phyloP scores from a whole-genome alignment of 2,113 vertebrate species.

The Daboia siamensis region DNA sequence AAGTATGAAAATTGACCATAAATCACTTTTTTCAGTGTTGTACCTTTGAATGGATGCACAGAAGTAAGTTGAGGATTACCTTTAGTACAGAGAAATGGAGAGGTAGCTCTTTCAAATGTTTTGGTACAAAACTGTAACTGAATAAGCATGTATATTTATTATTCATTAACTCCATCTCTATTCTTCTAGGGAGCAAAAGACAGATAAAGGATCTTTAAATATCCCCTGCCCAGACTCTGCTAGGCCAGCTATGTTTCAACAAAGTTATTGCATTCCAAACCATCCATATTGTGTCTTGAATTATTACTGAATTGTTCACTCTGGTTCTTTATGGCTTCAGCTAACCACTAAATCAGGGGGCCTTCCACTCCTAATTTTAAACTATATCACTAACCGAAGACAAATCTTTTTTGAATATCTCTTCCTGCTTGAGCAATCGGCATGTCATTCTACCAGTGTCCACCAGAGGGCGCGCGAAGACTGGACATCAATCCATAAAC shows the following conservation, averaged over 20 bases:
- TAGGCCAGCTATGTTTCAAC: background rate
- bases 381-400: background rate
- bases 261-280: background rate
- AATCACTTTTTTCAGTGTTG: background rate
- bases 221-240: too few relatives aligned
- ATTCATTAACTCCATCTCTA: too few relatives aligned
- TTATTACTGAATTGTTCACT: background rate
- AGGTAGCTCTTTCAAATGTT: too few relatives aligned
- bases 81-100: background rate
- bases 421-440: background rate
- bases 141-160: background rate
- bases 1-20: background rate
- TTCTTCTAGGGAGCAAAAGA: background rate
- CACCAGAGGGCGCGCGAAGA: constrained; percentile 5
- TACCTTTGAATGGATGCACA: background rate
- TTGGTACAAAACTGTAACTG: background rate
- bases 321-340: background rate
- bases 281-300: background rate
- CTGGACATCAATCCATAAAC: background rate
- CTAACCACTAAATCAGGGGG: background rate
- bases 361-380: background rate
- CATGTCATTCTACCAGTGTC: background rate
- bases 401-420: background rate
- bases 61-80: too few relatives aligned
- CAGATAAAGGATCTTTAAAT: background rate